These are phyloP conservation scores for Acheta domesticus DNA, from an alignment of 2,888 invertebrate genomes.

Conservation along the genomic window DNA sequence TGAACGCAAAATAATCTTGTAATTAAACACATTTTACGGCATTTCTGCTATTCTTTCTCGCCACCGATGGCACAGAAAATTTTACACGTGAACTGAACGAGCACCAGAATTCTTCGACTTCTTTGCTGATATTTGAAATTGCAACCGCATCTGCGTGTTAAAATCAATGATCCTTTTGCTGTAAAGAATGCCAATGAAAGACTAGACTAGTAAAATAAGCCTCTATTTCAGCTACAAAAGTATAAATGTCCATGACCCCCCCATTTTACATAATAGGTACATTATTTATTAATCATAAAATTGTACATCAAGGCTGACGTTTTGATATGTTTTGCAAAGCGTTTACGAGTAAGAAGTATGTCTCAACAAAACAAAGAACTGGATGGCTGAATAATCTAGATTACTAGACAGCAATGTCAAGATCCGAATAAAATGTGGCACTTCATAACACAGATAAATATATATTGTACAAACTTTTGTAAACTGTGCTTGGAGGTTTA, in stretches of 20 bases:
- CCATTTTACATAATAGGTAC: neutral
- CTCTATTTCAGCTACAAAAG: neutral
- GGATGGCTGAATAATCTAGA: too few species aligned
- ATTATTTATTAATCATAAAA: neutral
- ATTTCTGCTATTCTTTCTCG: too few species aligned
- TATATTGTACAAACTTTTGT: conserved; percentile 18
- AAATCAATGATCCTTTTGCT: neutral
- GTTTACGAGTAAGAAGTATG: too few species aligned
- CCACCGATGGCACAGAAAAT: too few species aligned
- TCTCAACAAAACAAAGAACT: too few species aligned
- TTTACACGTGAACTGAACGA: too few species aligned
- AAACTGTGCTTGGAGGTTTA: neutral
- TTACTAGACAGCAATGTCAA: too few species aligned
- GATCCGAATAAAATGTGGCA: neutral
- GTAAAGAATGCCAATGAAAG: neutral
- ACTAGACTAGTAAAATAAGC: neutral
- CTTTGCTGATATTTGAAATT: too few species aligned
- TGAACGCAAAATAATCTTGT: neutral
- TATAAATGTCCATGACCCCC: neutral
- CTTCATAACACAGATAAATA: neutral
- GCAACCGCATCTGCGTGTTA: too few species aligned
- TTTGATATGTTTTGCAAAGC: conserved; percentile 5
- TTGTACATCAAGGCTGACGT: conserved; percentile 8
- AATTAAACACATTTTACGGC: too few species aligned
- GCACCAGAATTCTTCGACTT: too few species aligned